These are phyloP conservation scores for Rallus limicola DNA, from an alignment of 2,113 vertebrate genomes.

Conservation along the genomic window DNA sequence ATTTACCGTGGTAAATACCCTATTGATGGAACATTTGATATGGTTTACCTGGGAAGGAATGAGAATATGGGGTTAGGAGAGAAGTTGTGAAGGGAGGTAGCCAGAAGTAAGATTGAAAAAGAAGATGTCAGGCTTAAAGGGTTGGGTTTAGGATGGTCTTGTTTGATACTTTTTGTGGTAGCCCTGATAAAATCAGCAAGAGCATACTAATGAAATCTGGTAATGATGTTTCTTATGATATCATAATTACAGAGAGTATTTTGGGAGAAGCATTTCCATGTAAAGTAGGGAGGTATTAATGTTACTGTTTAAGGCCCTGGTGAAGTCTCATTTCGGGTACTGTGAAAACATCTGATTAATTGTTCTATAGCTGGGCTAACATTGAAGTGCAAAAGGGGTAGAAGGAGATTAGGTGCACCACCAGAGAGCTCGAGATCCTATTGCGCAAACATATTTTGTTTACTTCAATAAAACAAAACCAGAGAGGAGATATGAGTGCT, in stretches of 20 bases:
- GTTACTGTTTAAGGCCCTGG: neutral
- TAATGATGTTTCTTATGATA: neutral
- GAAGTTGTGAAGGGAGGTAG: neutral
- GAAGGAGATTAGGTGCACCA: neutral
- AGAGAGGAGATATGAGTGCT: neutral
- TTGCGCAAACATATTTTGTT: neutral
- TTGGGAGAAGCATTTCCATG: neutral
- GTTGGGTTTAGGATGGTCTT: neutral
- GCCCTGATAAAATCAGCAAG: neutral
- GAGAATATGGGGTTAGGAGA: neutral
- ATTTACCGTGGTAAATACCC: neutral
- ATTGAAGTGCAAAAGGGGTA: neutral
- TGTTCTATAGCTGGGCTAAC: neutral
- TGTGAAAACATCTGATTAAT: neutral
- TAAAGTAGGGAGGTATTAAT: neutral
- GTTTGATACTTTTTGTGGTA: neutral
- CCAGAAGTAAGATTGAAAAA: neutral
- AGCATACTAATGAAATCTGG: neutral
- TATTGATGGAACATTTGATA: neutral
- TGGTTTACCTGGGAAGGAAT: neutral
- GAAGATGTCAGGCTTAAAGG: neutral
- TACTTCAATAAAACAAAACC: neutral
- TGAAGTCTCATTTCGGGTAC: neutral
- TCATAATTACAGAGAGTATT: neutral
- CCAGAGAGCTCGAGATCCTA: neutral